Evolutionary conservation across 2,797 vertebrate genomes (phyloP), one percentile per base, ranked within the genome.

Genomic region (Cygnus olor): DNA sequence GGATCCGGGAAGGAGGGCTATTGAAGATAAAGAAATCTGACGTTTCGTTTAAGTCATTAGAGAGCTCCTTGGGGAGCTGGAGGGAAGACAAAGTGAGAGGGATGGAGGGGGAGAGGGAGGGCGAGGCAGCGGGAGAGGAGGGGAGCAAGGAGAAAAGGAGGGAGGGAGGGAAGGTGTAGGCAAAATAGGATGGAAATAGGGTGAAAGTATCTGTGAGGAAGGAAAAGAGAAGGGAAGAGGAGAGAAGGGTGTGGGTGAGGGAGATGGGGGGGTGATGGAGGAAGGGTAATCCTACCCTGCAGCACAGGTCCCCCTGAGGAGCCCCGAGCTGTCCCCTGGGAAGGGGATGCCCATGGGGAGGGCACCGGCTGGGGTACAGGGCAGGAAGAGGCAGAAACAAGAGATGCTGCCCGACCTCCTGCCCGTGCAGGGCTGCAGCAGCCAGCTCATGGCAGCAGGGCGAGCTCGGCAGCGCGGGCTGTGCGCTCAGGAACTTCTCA

Each of bases 1-100:
- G 93, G 77, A 88, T 79, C 42, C 70, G 68, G 53, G 34, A 88
- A 83, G 66, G 54, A 94, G 38, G 80, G 54, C n/a, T 76, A 82
- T n/a, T 88, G 77, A 65, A 90, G 88, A 73, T 25, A 90, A 77
- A 93, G 90, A n/a, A 27, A 51, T 63, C 60, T 91, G 73, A 69
- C 0, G 0, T 78, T 94, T 89, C 80, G 64, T 93, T 96, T 81
- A 90, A 92, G 32, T 84, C 88, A 61, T 95, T 93, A 95, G 89
- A 80, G 80, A 89, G 40, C 22, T 96, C 80, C 79, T 60, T n/a
- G 15, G 89, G 71, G 93, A 95, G 34, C 45, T 76, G 60, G 56
- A 70, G n/a, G 27, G 44, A 44, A 92, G 73, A 76, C 17, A 71
- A 51, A 92, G 30, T 54, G 47, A 82, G 47, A 44, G 15, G 24